Evolutionary conservation across 2,888 invertebrate species (phyloP).

Genomic region (Caenorhabditis sulstoni): DNA sequence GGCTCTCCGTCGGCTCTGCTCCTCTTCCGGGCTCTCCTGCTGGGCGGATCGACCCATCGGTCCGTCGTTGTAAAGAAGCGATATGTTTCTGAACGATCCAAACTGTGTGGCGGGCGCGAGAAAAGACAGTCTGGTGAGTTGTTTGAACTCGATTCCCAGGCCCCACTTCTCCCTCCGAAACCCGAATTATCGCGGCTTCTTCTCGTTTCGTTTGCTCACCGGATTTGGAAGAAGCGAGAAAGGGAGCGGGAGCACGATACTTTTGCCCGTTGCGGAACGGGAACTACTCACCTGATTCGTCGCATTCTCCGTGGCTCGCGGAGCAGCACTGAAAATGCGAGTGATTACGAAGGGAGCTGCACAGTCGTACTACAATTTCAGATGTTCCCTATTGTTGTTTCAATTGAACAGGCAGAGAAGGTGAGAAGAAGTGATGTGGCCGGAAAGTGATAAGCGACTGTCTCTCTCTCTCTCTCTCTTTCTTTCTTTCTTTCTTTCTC

Average conservation of each 20-base stretch:
- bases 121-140: conserved; percentile 17
- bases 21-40: conserved; percentile 6
- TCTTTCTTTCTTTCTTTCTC: not conserved
- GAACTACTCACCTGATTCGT: conserved; percentile 46
- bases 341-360: not conserved
- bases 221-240: conserved; percentile 44
- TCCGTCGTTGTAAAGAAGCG: conserved; percentile 53
- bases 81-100: conserved; percentile 45
- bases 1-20: not conserved
- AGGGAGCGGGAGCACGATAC: conserved; percentile 45
- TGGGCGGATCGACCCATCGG: conserved; percentile 46
- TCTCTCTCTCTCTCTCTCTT: not conserved
- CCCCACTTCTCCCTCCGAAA: not conserved
- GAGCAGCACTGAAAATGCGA: too few relatives aligned
- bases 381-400: conserved; percentile 29
- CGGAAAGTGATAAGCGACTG: conserved; percentile 21
- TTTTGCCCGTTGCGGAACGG: conserved; percentile 20
- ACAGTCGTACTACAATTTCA: conserved; percentile 3
- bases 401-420: conserved; percentile 27
- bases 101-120: conserved; percentile 6
- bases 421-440: conserved; percentile 27
- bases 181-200: conserved; percentile 48
- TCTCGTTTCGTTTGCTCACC: conserved; percentile 48
- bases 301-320: conserved; percentile 27
- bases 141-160: conserved; percentile 48